Percentiles rank a stretch among this genome's conserved stretches.
These are phyloP conservation scores for Hystrix cristata DNA, from an alignment of 2,113 vertebrate species.

Conservation along the genomic window DNA sequence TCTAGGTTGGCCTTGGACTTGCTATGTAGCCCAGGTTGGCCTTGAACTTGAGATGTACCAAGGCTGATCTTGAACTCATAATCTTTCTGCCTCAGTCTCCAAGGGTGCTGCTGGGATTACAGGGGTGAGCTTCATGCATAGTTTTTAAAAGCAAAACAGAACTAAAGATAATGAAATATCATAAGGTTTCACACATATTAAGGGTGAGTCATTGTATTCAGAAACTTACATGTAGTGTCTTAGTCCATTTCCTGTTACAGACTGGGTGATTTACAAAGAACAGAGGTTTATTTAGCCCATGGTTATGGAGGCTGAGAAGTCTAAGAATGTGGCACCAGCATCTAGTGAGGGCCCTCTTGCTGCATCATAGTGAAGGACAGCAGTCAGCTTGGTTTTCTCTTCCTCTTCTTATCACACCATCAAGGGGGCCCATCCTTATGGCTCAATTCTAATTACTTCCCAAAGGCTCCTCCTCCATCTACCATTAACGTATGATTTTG, in stretches of 20 bases:
- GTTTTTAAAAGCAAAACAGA: conserved; percentile 24
- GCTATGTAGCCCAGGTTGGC: not conserved
- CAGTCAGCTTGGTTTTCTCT: not conserved
- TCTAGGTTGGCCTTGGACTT: not conserved
- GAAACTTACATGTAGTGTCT: not conserved
- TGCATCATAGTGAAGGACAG: not conserved
- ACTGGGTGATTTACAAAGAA: not conserved
- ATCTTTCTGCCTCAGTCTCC: not conserved
- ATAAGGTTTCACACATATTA: conserved; percentile 38
- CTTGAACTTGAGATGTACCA: not conserved
- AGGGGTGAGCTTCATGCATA: not conserved
- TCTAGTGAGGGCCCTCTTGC: not conserved
- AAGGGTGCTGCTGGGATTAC: not conserved
- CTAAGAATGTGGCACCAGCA: not conserved
- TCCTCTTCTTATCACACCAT: not conserved
- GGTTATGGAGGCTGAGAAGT: not conserved
- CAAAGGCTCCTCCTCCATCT: not conserved
- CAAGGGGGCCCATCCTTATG: not conserved
- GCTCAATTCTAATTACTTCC: not conserved
- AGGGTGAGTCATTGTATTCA: conserved; percentile 33
- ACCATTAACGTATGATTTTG: not conserved
- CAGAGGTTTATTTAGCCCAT: not conserved
- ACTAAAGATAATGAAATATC: conserved; percentile 41
- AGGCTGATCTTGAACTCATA: not conserved
- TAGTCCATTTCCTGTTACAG: not conserved